Conservation (phyloP, 1,140 invertebrate species). For the Parasteatoda tepidariorum region DNA sequence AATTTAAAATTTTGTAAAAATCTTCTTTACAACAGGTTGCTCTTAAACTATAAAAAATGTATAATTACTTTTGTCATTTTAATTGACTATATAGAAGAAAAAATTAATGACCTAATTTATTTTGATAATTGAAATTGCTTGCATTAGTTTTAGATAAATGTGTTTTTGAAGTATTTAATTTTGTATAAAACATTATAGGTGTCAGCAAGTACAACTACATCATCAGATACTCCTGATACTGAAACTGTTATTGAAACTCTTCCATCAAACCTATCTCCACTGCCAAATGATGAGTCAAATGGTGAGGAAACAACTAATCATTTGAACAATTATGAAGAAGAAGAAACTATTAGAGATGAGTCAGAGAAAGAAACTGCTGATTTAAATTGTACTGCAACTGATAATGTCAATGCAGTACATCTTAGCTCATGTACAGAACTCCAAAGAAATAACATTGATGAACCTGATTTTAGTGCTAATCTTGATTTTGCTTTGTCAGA, state of each 20-base stretch:
- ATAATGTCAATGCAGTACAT: not conserved
- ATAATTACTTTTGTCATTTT: too few relatives aligned
- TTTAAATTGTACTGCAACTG: not conserved
- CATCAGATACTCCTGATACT: conserved; percentile 51
- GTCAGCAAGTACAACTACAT: conserved; percentile 50
- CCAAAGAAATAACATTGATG: not conserved
- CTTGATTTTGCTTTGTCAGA: not conserved
- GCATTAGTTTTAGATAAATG: too few relatives aligned
- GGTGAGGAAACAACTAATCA: conserved; percentile 30
- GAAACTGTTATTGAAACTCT: conserved; percentile 53
- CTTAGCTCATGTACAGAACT: not conserved
- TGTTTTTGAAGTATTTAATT: too few relatives aligned
- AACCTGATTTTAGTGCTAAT: not conserved
- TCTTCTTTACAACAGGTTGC: too few relatives aligned
- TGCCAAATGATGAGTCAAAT: conserved; percentile 57
- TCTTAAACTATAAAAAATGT: too few relatives aligned
- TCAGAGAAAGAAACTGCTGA: not conserved
- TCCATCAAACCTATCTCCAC: conserved; percentile 43
- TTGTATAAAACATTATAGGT: not conserved
- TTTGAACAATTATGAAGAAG: not conserved
- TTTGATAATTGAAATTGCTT: too few relatives aligned
- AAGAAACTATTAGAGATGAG: not conserved
- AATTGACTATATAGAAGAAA: too few relatives aligned
- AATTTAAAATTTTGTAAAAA: too few relatives aligned
- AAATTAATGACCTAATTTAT: too few relatives aligned